phyloP scores from a whole-genome alignment of 2,797 vertebrate genomes.

The Cryptoprocta ferox region DNA sequence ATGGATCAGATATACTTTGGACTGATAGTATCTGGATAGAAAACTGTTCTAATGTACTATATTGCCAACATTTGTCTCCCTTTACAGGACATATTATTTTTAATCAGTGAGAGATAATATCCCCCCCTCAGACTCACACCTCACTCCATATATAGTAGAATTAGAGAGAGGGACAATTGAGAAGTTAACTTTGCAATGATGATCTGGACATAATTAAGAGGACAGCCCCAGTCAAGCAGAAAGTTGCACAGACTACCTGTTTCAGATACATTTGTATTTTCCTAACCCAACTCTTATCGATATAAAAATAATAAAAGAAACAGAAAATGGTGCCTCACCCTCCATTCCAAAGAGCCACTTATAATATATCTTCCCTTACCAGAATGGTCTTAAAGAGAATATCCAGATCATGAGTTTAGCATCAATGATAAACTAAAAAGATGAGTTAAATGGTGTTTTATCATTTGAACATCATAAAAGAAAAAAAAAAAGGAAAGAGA shows the following conservation, averaged over 20 bases:
- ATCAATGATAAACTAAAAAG: neutral
- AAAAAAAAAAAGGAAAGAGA: neutral
- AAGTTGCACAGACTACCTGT: neutral
- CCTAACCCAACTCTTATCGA: neutral
- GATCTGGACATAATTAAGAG: neutral
- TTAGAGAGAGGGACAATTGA: neutral
- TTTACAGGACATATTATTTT: neutral
- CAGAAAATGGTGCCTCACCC: neutral
- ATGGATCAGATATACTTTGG: neutral
- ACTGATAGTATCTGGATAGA: neutral
- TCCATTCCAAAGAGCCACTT: neutral
- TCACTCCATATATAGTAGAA: neutral
- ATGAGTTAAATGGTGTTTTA: neutral
- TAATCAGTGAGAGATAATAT: neutral
- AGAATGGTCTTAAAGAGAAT: neutral
- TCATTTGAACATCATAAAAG: neutral
- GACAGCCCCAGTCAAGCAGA: neutral
- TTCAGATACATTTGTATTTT: neutral
- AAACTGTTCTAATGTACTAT: neutral
- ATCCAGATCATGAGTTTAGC: neutral
- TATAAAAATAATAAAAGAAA: neutral
- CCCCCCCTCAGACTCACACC: accelerated
- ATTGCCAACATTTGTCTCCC: neutral
- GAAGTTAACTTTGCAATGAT: neutral
- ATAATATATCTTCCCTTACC: neutral